Base-by-base conservation (phyloP, 1,140 invertebrate genomes). In the Leptoteleia sp. region DNA sequence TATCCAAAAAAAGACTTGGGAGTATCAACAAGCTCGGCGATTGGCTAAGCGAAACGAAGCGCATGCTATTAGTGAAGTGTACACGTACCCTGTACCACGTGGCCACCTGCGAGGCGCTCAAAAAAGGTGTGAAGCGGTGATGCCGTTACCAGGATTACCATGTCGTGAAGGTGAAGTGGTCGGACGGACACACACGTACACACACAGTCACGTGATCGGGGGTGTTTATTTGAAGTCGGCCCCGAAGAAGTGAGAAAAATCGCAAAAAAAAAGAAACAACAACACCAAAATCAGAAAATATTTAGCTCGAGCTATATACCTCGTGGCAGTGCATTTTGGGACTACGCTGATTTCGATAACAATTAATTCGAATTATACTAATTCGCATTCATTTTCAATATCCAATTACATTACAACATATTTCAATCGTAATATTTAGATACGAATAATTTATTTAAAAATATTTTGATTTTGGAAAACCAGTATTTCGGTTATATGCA, bases 61-160 rank as follows among this genome's bases (percentile, higher is more conserved):
- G 80, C 88, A 89, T 89, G 87, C 87, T 88, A 89, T 88, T 89
- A 89, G 88, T 90, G 89, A 90, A 90, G 89, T 90, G 85, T 88
- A 89, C 90, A 94, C 93, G 90, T 94, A 94, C 93, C 93, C 93
- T 92, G 91, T 92, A 94, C 93, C 93, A 94, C 90, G 92, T 93
- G 90, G 93, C 93, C 91, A 94, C 93, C 93, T 94, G 91, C 85
- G 87, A 83, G 82, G 75, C 83, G 82, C 79, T 85, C 86, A 83
- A 84, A 86, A 89, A 82, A 82, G 83, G 83, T 79, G 82, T 86
- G 84, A 84, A 85, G 83, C 82, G 84, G 82, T 86, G 84, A 81
- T 84, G 64, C 68, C 79, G 67, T 76, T 75, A 81, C 70, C 79
- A 73, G 75, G 75, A 75, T 71, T 77, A 75, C 75, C 68, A 78